These are phyloP conservation scores for Papilio glaucus DNA, from an alignment of 1,140 invertebrate species.

Conservation along the genomic window DNA sequence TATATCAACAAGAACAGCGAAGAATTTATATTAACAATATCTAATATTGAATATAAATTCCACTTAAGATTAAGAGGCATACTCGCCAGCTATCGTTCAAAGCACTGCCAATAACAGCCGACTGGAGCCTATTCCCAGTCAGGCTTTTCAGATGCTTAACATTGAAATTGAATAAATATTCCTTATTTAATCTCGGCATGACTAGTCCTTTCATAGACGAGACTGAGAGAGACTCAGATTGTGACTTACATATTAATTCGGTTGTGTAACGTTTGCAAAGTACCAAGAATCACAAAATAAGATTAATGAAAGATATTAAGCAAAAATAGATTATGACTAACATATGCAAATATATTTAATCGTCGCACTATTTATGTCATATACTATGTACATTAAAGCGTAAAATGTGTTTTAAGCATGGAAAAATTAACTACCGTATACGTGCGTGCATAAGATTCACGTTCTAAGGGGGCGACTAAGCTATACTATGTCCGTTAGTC, in stretches of 20 bases:
- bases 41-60: conserved; percentile 32
- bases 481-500: no score
- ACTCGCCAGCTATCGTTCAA: conserved; percentile 30
- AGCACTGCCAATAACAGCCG: conserved; percentile 39
- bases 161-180: conserved; percentile 28
- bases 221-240: background rate
- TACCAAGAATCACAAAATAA: background rate
- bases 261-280: background rate
- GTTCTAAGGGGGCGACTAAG: no score
- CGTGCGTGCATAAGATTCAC: no score
- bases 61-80: conserved; percentile 38
- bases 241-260: background rate
- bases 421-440: no score
- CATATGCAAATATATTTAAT: no score
- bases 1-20: conserved; percentile 8
- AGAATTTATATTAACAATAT: conserved; percentile 27
- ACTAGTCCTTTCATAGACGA: background rate
- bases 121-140: conserved; percentile 28
- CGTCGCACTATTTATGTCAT: no score
- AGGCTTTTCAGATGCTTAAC: conserved; percentile 33
- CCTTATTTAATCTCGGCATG: background rate
- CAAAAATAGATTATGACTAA: no score
- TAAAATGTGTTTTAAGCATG: no score
- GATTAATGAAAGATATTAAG: no score
- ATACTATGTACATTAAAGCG: no score